A percentile compares a stretch with the other conserved stretches of the same genome.
Evolutionary conservation across 1,140 invertebrate species (phyloP).

Genomic region (Nymphalis io): DNA sequence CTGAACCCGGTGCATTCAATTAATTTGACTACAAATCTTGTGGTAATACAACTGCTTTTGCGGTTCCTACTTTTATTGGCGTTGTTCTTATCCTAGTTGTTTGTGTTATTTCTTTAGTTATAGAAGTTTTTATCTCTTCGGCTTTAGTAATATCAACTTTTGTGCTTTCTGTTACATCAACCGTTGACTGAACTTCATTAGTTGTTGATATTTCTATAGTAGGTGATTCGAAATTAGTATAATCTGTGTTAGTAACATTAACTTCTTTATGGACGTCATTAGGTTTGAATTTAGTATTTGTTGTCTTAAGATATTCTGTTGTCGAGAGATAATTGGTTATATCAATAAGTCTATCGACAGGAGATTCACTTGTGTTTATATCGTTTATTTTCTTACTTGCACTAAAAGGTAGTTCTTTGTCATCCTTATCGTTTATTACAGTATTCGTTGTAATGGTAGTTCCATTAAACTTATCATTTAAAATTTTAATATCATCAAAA

Average conservation of each 20-base stretch:
- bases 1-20: neutral
- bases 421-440: neutral
- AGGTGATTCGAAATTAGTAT: neutral
- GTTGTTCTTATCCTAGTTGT: neutral
- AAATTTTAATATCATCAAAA: too few species aligned
- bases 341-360: neutral
- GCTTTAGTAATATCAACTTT: neutral
- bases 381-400: neutral
- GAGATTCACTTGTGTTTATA: neutral
- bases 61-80: neutral
- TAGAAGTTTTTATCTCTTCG: neutral
- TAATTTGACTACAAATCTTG: conserved; percentile 1
- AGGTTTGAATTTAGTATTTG: neutral
- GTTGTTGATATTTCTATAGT: conserved; percentile 1
- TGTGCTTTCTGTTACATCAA: neutral
- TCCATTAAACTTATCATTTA: neutral
- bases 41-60: conserved; percentile 12
- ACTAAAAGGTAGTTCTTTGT: neutral
- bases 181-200: neutral
- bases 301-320: neutral
- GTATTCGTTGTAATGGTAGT: neutral
- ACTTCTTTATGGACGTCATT: neutral
- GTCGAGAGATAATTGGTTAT: neutral
- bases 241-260: neutral
- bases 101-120: neutral